A percentile compares a stretch with the other conserved stretches of the same genome.
Conservation (phyloP, 1,140 invertebrate genomes). For the Copidosoma floridanum region DNA sequence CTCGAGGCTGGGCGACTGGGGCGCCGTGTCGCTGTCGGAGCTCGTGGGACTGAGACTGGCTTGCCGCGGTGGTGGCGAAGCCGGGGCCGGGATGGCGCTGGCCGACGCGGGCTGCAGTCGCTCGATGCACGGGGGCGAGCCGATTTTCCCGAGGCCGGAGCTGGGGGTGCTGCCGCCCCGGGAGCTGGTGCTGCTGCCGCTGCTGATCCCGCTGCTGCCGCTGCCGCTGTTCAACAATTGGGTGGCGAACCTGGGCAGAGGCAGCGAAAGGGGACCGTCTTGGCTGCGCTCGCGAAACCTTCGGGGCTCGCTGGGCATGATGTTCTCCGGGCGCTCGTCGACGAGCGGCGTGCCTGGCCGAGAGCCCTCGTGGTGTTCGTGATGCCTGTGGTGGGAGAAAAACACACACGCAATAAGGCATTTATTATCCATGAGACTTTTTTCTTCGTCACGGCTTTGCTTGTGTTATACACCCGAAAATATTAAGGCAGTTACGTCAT, state of each 20-base stretch:
- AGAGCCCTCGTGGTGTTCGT: conserved; percentile 64
- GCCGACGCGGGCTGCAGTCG: conserved; percentile 41
- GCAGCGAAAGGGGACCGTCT: conserved; percentile 72
- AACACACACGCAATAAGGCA: no score
- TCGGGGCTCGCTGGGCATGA: conserved; percentile 69
- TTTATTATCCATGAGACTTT: no score
- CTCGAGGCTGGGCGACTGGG: conserved; percentile 71
- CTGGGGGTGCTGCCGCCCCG: conserved; percentile 30
- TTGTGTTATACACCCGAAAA: no score
- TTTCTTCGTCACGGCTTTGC: no score
- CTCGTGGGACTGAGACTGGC: conserved; percentile 63
- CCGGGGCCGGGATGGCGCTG: conserved; percentile 56
- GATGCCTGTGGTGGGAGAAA: no score
- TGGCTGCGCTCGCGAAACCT: conserved; percentile 65
- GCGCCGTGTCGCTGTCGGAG: conserved; percentile 57
- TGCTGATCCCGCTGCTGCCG: conserved; percentile 44
- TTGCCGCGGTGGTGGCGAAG: conserved; percentile 60
- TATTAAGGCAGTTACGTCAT: no score
- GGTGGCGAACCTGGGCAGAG: conserved; percentile 80
- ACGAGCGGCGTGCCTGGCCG: conserved; percentile 79
- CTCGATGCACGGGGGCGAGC: conserved; percentile 47
- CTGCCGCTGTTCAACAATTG: conserved; percentile 62
- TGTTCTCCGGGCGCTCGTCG: conserved; percentile 77
- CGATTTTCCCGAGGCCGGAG: conserved; percentile 37
- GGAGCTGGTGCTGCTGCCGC: conserved; percentile 36